Base-by-base conservation (phyloP, 2,113 vertebrate genomes). In the Egretta garzetta region DNA sequence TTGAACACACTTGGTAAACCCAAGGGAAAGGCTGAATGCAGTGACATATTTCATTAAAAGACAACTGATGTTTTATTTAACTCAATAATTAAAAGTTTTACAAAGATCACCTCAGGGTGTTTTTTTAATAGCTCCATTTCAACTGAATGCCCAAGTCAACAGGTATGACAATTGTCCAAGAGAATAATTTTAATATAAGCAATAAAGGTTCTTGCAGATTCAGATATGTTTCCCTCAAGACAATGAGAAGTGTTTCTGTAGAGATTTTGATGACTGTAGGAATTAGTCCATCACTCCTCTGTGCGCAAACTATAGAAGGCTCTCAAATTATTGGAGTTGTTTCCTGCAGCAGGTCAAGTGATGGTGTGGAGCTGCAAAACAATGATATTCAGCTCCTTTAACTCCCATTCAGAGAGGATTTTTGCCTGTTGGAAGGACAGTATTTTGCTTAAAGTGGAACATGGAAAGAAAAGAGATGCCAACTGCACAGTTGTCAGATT, bases 51-150 rank as follows among this genome's bases (percentile, higher is more conserved):
- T 96, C 77, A 95, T 94, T 96, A 94, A 90, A 94, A 96, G 87
- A 90, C 52, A 83, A 33, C 50, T 77, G 97, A 97, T 96, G 94
- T 91, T 97, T 96, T 95, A 97, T 97, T 97, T 97, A 96, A 88
- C 56, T 91, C 74, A 58, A 9, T 96, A 96, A 96, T 96, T 97
- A 96, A 96, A 97, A 96, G 77, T 94, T 96, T 93, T 80, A 76
- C 80, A 83, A 74, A 85, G 71, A 96, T 80, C 59, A 83, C 94
- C 77, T 77, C 41, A 59, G 95, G 96, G 93, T 91, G 30, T 0
- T 63, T 95, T 95, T 80, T 85, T 91, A 91, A 93, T 91, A 95
- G 53, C 63, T 90, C 8, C 1, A 81, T 90, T 97, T 94, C 95
- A 88, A 47, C 21, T 73, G 58, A 96, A 95, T 90, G 67, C 94